These are phyloP conservation scores for Antechinus flavipes DNA, from an alignment of 2,113 vertebrate genomes.

Conservation along the genomic window DNA sequence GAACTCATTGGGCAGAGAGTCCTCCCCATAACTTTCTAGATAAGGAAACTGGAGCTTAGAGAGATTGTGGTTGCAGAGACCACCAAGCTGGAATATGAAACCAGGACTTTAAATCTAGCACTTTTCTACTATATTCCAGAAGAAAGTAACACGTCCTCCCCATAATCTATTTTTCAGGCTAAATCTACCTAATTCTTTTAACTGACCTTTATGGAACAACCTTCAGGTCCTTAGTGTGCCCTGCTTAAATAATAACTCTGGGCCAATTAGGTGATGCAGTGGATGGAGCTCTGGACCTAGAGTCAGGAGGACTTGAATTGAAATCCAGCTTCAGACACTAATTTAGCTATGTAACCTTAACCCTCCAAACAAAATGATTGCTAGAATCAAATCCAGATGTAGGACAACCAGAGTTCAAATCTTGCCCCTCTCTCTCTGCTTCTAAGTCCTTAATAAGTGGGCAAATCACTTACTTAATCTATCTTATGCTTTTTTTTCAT, in stretches of 20 bases:
- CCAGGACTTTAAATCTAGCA: neutral
- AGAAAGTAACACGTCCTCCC: neutral
- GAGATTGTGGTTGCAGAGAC: neutral
- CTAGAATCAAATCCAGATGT: too few species aligned
- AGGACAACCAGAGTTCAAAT: neutral
- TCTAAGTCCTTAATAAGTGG: neutral
- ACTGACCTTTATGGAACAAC: neutral
- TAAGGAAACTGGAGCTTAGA: neutral
- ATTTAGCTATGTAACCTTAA: too few species aligned
- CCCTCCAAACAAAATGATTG: too few species aligned
- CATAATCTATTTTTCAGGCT: neutral
- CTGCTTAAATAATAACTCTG: neutral
- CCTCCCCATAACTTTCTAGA: neutral
- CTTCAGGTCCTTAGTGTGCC: neutral
- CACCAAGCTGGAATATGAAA: neutral
- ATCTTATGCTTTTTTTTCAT: neutral
- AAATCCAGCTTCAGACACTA: neutral
- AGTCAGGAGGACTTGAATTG: neutral
- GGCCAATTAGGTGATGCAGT: too few species aligned
- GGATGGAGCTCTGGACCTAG: too few species aligned
- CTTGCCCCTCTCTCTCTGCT: neutral
- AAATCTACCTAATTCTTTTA: neutral
- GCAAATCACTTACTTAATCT: neutral
- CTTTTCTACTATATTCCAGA: neutral
- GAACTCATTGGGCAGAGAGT: neutral